Base-by-base conservation (phyloP, 2,888 invertebrate species). In the Uropetala carovei region DNA sequence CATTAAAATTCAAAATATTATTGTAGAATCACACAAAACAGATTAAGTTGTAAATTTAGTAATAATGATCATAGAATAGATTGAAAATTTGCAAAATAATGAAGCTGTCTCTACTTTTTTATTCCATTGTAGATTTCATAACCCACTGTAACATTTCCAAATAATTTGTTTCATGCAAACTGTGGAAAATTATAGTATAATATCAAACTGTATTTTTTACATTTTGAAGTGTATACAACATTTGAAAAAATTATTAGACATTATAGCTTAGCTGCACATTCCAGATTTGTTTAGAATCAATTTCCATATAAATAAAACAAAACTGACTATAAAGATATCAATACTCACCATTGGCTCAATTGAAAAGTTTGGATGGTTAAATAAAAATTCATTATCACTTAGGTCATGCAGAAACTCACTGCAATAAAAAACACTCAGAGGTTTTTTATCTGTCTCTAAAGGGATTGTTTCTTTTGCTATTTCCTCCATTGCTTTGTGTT, bases 271-370 rank as follows among this genome's bases (percentile, higher is more conserved):
- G 43, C 43, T 5, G 5, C 43, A 43, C 3, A 43, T 43, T 43
- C 43, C 43, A 43, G 43, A 43, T 5, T 43, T 43, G n/a, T 43
- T 43, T 43, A 43, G 1, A 43, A 43, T 43, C 43, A 1, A 43
- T 43, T 43, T 43, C 43, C 5, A 5, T 43, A 43, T 43, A 43
- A 43, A 43, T 43, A 43, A 43, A 43, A 43, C 43, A 43, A 43
- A 43, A 43, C 43, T 5, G 1, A 43, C 43, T 43, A 43, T 43
- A 43, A 1, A 43, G 43, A 5, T 43, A 43, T n/a, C 18, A 56
- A 92, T 92, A 95, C 95, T 95, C 93, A 96, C 96, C 94, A 95
- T 94, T 22, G 96, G 96, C 43, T 94, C 94, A 92, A 96, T 95
- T n/a, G 95, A 94, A 94, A 96, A 96, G 92, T 94, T 93, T 0